Percentiles rank a stretch among this genome's conserved stretches.
Conservation (phyloP, 53 echinoderm and acorn worm genomes). For the Echinarachnius parma region DNA sequence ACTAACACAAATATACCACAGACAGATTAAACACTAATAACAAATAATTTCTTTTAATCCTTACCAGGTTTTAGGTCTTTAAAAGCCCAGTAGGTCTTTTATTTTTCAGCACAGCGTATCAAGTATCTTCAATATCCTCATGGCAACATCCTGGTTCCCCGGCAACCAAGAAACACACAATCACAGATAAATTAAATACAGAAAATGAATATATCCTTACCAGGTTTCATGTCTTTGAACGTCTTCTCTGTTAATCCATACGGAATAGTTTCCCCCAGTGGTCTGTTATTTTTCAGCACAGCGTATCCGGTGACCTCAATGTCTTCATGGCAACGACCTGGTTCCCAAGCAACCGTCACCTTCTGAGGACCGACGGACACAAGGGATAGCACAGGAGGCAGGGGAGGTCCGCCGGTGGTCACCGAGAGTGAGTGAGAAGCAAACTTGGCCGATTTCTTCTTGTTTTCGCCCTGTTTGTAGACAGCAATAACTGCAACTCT, state of each 20-base stretch:
- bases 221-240: conserved; percentile 65
- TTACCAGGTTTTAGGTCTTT: too few relatives aligned
- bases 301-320: conserved; percentile 61
- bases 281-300: conserved; percentile 51
- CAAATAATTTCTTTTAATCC: too few relatives aligned
- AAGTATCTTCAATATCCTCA: conserved; percentile 60
- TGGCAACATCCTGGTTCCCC: conserved; percentile 66
- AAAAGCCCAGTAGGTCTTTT: conserved; percentile 42
- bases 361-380: conserved; percentile 55
- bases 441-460: conserved; percentile 28
- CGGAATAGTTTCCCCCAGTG: conserved; percentile 44
- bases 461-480: conserved; percentile 52
- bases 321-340: conserved; percentile 66
- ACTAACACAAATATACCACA: too few relatives aligned
- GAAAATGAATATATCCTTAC: too few relatives aligned
- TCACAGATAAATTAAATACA: too few relatives aligned
- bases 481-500: conserved; percentile 60
- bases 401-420: conserved; percentile 62
- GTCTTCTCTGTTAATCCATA: conserved; percentile 59
- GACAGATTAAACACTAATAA: too few relatives aligned
- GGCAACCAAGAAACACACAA: too few relatives aligned
- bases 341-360: conserved; percentile 54
- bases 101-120: conserved; percentile 57
- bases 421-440: conserved; percentile 27
- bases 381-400: conserved; percentile 46